Conservation (phyloP, 2,113 vertebrate genomes). For the Perognathus longimembris region DNA sequence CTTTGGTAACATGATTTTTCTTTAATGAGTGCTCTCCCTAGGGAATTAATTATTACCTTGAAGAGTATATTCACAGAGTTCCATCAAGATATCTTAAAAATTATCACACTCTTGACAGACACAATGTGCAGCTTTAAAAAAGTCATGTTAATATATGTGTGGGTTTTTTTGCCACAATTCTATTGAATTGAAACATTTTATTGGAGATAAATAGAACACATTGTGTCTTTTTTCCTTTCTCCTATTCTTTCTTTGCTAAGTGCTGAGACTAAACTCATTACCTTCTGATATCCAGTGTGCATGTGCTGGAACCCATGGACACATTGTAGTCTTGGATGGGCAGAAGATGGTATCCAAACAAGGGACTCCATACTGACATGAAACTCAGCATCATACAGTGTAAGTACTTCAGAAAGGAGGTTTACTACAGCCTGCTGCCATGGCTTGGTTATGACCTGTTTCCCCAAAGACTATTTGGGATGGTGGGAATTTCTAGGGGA, state of each 20-base stretch:
- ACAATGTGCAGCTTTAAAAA: constrained; percentile 76
- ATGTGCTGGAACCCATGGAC: not conserved
- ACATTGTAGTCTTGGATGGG: not conserved
- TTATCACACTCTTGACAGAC: constrained; percentile 83
- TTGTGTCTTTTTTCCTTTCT: not conserved
- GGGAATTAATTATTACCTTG: constrained; percentile 89
- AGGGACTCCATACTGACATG: not conserved
- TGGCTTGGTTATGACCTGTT: not conserved
- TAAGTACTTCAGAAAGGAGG: constrained; percentile 72
- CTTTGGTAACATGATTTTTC: constrained; percentile 75
- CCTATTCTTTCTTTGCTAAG: constrained; percentile 68
- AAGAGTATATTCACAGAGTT: constrained; percentile 85
- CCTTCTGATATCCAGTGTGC: not conserved
- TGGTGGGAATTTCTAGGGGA: not conserved
- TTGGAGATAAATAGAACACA: not conserved
- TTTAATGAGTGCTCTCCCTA: constrained; percentile 82
- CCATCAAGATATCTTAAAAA: constrained; percentile 86
- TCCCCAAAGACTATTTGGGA: not conserved
- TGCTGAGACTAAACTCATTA: constrained; percentile 60
- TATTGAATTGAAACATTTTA: constrained; percentile 57
- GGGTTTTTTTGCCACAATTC: constrained; percentile 70
- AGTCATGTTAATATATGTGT: constrained; percentile 68
- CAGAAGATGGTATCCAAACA: constrained; percentile 24
- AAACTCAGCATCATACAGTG: not conserved
- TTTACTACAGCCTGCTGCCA: constrained; percentile 51